These are phyloP conservation scores for Gymnocephalus cernua DNA, from an alignment of 2,113 vertebrate species.

Conservation along the genomic window DNA sequence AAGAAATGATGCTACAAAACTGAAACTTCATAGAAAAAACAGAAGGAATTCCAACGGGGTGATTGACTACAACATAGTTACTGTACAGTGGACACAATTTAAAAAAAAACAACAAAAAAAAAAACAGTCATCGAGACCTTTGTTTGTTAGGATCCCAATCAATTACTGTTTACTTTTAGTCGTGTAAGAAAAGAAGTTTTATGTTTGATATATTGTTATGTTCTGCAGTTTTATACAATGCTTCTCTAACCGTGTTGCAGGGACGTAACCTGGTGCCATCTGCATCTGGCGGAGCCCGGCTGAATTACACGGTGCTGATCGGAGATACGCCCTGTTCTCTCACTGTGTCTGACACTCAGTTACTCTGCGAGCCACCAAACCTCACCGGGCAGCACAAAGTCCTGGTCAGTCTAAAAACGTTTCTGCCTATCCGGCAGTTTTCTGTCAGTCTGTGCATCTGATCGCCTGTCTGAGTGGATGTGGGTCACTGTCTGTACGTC, in stretches of 20 bases:
- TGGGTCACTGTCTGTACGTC: slow-evolving; percentile 58
- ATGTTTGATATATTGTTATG: not conserved
- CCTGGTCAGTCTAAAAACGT: slow-evolving; percentile 85
- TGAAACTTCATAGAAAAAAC: not conserved
- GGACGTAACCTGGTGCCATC: slow-evolving; percentile 97
- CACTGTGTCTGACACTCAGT: slow-evolving; percentile 95
- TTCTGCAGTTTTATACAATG: not conserved
- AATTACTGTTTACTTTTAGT: not conserved
- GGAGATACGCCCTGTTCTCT: slow-evolving; percentile 94
- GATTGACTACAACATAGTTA: not conserved
- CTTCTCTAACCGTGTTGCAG: slow-evolving; percentile 73
- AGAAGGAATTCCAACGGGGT: not conserved
- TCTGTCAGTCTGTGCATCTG: slow-evolving; percentile 30
- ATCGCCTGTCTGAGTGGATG: slow-evolving; percentile 42
- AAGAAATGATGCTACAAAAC: not conserved
- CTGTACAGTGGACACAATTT: not conserved
- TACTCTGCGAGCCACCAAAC: slow-evolving; percentile 95
- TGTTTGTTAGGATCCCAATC: not conserved
- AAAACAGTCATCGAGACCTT: not conserved
- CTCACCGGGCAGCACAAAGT: slow-evolving; percentile 97
- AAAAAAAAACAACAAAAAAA: not conserved
- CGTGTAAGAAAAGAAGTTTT: not conserved
- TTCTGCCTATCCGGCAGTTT: not conserved
- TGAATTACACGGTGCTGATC: slow-evolving; percentile 96
- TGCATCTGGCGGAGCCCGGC: slow-evolving; percentile 91